A percentile compares a stretch with the other conserved stretches of the same genome.
Conservation (phyloP, 92 coral and sea anemone species). For the Porites evermanni region DNA sequence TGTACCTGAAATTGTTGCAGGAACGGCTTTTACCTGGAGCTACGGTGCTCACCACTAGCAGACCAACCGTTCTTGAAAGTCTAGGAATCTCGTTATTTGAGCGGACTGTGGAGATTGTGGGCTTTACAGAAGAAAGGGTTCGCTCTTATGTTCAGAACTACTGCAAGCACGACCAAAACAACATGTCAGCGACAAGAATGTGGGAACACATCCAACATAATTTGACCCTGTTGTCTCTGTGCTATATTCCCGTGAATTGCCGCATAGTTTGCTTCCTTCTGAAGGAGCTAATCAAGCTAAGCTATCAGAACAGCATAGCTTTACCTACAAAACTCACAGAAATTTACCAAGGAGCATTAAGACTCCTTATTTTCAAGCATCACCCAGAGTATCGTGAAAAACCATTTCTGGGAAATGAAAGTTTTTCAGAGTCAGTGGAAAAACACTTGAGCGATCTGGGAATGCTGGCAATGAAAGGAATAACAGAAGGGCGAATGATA, state of each 20-base stretch:
- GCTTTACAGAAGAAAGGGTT: conserved; percentile 61
- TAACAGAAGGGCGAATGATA: conserved; percentile 28
- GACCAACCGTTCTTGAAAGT: conserved; percentile 63
- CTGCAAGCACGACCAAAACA: conserved; percentile 31
- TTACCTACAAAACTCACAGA: conserved; percentile 28
- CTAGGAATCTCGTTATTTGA: conserved; percentile 41
- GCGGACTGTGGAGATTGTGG: conserved; percentile 65
- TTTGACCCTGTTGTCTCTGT: conserved; percentile 58
- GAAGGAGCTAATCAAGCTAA: conserved; percentile 17
- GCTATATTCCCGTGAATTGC: conserved; percentile 61
- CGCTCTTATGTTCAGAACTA: conserved; percentile 52
- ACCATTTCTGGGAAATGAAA: conserved; percentile 28
- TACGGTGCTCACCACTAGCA: conserved; percentile 54
- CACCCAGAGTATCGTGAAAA: conserved; percentile 37
- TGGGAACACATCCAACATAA: conserved; percentile 27
- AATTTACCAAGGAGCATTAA: conserved; percentile 32
- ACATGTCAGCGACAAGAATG: conserved; percentile 1
- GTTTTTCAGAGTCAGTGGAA: conserved; percentile 37
- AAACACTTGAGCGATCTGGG: conserved; percentile 18
- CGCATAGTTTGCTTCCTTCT: conserved; percentile 28
- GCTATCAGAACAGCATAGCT: not conserved
- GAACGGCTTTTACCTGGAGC: conserved; percentile 50
- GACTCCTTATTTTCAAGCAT: conserved; percentile 44
- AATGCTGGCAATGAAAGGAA: conserved; percentile 28
- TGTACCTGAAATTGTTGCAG: conserved; percentile 50